Evolutionary conservation across 1,140 invertebrate species (phyloP), one percentile per base, ranked within the genome.

Genomic region (Scaptomyza graminum): DNA sequence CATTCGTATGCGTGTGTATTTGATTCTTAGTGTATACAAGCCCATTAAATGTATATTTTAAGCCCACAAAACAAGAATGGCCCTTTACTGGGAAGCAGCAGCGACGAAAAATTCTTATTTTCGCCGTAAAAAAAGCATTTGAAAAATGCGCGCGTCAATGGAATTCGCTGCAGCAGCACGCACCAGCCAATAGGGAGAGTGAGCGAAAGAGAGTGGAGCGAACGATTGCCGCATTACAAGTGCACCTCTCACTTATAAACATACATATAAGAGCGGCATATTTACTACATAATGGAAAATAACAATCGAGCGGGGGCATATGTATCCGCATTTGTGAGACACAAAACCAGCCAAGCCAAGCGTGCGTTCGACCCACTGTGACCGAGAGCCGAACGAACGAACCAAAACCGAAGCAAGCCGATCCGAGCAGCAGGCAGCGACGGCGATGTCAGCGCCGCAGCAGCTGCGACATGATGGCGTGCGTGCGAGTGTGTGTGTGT

Each of bases 91-190:
- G 44, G 18, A n/a, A n/a, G 50, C 60, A 49, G 22, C 65, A 51
- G 61, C 79, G 46, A 63, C 71, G 67, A 85, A 88, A 88, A 88
- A 88, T 88, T 84, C 79, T 88, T 88, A 88, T 76, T 88, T 88
- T 83, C 84, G 83, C 84, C 79, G 79, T 89, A 87, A 88, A 87
- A 85, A 78, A 83, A 64, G 37, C 76, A 83, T 87, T 88, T 88
- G 68, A 88, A 88, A 84, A 87, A 79, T 88, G 84, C 83, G 83
- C 83, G 83, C 83, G 79, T 76, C 76, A 82, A 79, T 78, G 67
- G 81, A 82, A 88, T 87, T 88, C 83, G 83, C 83, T 83, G 73
- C 67, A 76, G 43, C 63, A 78, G 62, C 44, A 39, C 49, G 46
- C 47, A 57, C 39, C 31, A 44, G 31, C 9, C 9, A 22, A 46